phyloP scores from a whole-genome alignment of 1,140 invertebrate genomes.

The Forficula auricularia region DNA sequence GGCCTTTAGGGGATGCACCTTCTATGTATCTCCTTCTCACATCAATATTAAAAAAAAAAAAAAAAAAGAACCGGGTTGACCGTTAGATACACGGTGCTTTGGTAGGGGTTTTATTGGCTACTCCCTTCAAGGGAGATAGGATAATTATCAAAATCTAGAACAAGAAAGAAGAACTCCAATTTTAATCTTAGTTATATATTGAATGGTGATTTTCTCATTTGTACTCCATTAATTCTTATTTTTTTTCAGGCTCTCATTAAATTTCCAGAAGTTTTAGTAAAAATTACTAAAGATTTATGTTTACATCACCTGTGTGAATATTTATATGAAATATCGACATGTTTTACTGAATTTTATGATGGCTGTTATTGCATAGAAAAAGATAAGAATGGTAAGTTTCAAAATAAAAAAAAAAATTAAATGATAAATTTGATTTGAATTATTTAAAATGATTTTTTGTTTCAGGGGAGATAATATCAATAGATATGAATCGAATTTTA shows the following conservation, averaged over 20 bases:
- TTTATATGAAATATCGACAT: slow-evolving; percentile 81
- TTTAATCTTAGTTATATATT: no score
- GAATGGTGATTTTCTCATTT: no score
- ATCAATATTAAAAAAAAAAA: no score
- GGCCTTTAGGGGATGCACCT: no score
- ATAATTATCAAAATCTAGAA: no score
- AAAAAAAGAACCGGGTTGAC: no score
- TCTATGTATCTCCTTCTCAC: no score
- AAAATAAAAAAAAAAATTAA: slow-evolving; percentile 5
- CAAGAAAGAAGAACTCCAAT: no score
- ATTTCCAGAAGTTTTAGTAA: slow-evolving; percentile 75
- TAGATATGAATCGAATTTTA: slow-evolving; percentile 74
- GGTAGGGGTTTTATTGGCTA: no score
- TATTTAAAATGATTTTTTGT: slow-evolving; percentile 8
- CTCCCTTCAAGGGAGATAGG: no score
- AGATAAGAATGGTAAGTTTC: slow-evolving; percentile 36
- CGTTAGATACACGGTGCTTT: no score
- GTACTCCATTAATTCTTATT: no score
- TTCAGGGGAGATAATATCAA: slow-evolving; percentile 55
- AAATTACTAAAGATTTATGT: slow-evolving; percentile 66
- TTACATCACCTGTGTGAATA: slow-evolving; percentile 88
- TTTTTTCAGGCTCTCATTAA: slow-evolving; percentile 38
- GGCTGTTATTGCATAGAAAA: slow-evolving; percentile 95
- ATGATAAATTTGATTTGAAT: slow-evolving; percentile 3
- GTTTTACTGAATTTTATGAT: slow-evolving; percentile 95